These are phyloP conservation scores for Lampropteryx suffumata DNA, from an alignment of 2,888 invertebrate genomes.

Conservation along the genomic window DNA sequence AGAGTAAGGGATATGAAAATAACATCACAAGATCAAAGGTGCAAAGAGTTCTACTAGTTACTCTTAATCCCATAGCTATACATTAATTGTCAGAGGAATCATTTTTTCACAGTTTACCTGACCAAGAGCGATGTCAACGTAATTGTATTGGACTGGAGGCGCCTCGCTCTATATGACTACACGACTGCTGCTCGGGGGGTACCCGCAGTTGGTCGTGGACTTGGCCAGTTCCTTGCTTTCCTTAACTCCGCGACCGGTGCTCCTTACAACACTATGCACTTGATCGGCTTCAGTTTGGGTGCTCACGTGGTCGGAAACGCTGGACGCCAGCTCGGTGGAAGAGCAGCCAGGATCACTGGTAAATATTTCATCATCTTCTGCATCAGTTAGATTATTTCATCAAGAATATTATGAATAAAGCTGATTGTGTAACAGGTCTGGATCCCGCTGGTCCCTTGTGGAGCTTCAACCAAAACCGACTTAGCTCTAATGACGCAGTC, in stretches of 20 bases:
- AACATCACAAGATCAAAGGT: too few relatives aligned
- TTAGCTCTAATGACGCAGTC: slow-evolving; percentile 53
- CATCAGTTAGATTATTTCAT: background rate
- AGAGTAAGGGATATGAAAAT: too few relatives aligned
- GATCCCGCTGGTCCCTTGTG: slow-evolving; percentile 60
- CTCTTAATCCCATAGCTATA: too few relatives aligned
- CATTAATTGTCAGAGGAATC: too few relatives aligned
- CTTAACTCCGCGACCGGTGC: slow-evolving; percentile 52
- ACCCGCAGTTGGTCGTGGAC: slow-evolving; percentile 62
- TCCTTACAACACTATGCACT: slow-evolving; percentile 55
- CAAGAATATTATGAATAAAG: background rate
- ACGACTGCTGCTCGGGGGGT: slow-evolving; percentile 56
- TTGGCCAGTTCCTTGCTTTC: slow-evolving; percentile 67
- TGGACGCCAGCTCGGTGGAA: slow-evolving; percentile 59
- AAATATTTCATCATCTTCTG: slow-evolving; percentile 2
- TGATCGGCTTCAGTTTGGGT: slow-evolving; percentile 76
- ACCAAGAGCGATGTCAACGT: slow-evolving; percentile 58
- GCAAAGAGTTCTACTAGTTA: too few relatives aligned
- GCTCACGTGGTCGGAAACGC: slow-evolving; percentile 72
- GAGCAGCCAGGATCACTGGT: slow-evolving; percentile 67
- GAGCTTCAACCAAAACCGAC: slow-evolving; percentile 41
- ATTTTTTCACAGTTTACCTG: slow-evolving; percentile 52
- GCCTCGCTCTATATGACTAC: slow-evolving; percentile 53
- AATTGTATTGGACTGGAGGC: slow-evolving; percentile 67
- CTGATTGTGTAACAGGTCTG: slow-evolving; percentile 39